Evolutionary conservation across 2,888 invertebrate species (phyloP), one percentile per base, ranked within the genome.

Genomic region (Drosophila mercatorum): DNA sequence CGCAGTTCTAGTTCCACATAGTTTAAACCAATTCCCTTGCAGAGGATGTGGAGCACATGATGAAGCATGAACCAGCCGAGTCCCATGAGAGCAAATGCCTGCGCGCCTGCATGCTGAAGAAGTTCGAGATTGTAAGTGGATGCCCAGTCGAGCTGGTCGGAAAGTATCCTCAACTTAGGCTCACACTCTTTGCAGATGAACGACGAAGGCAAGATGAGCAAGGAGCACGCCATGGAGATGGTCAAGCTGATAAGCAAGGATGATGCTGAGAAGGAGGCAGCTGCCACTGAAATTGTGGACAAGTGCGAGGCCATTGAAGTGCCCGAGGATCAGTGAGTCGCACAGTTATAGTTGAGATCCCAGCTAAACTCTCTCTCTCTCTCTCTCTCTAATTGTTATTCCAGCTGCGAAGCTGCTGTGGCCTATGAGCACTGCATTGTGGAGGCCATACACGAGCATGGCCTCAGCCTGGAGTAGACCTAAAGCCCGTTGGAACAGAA

Each of bases 81-180:
- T 81, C 83, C 7, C 78, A 65, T 6, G 91, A 91, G 53, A 91
- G 83, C 14, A 93, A 92, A 72, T 93, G 93, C 58, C 72, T 93
- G 61, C 89, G 84, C 4, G 89, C 91, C 47, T 93, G 93, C 67
- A 61, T 91, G 26, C 83, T 92, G 81, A 91, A 92, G 70, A 91
- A 91, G 75, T 80, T 91, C 10, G 81, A 88, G 10, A 79, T 92
- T 53, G 93, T 93, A 81, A 78, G 89, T 81, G 3, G 34, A 22
- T 3, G 10, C 7, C 14, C 17, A 28, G 1, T 7, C 55, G 22
- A 56, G 28, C n/a, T 36, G 5, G 22, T 22, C 22, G 22, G 22
- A 44, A 14, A 10, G 14, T 6, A 34, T 8, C 14, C 22, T 2
- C 1, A 22, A 5, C 14, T 40, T 3, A 49, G 5, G 10, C 0